Evolutionary conservation across 2,113 vertebrate genomes (phyloP).

Genomic region (Zeus faber): DNA sequence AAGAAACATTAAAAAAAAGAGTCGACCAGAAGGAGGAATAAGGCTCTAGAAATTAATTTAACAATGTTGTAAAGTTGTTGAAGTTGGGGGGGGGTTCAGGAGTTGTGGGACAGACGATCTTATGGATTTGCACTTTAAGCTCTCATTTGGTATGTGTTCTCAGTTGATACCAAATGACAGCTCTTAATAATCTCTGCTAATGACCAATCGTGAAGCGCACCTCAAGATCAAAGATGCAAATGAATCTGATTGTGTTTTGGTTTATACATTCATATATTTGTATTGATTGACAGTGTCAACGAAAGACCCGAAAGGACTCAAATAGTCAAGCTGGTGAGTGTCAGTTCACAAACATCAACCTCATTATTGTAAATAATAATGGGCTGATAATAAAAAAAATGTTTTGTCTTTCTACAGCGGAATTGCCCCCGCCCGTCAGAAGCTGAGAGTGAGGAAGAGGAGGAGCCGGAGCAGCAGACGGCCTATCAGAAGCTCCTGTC

Average conservation of each 20-base stretch:
- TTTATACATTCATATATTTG: slow-evolving; percentile 9
- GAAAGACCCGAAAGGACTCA: slow-evolving; percentile 76
- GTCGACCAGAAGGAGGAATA: too few relatives aligned
- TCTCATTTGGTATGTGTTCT: too few relatives aligned
- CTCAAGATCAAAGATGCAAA: background rate
- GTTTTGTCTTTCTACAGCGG: slow-evolving; percentile 59
- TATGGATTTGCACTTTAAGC: too few relatives aligned
- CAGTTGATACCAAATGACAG: background rate
- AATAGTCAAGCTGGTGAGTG: slow-evolving; percentile 85
- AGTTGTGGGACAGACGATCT: too few relatives aligned
- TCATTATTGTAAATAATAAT: background rate
- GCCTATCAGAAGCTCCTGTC: slow-evolving; percentile 91
- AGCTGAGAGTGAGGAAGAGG: slow-evolving; percentile 73
- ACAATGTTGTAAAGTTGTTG: too few relatives aligned
- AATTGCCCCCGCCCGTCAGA: slow-evolving; percentile 75
- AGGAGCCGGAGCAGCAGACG: slow-evolving; percentile 78
- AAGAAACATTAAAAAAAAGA: too few relatives aligned
- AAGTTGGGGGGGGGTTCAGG: too few relatives aligned
- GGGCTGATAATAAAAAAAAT: background rate
- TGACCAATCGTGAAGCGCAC: background rate
- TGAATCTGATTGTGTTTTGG: background rate
- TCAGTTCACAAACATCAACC: background rate
- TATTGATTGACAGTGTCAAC: slow-evolving; percentile 73
- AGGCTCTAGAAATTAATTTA: too few relatives aligned
- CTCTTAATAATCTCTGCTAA: too few relatives aligned